A percentile compares a stretch with the other conserved stretches of the same genome.
These are phyloP conservation scores for Phylloscopus whistleri DNA, from an alignment of 2,113 vertebrate genomes.

Conservation along the genomic window DNA sequence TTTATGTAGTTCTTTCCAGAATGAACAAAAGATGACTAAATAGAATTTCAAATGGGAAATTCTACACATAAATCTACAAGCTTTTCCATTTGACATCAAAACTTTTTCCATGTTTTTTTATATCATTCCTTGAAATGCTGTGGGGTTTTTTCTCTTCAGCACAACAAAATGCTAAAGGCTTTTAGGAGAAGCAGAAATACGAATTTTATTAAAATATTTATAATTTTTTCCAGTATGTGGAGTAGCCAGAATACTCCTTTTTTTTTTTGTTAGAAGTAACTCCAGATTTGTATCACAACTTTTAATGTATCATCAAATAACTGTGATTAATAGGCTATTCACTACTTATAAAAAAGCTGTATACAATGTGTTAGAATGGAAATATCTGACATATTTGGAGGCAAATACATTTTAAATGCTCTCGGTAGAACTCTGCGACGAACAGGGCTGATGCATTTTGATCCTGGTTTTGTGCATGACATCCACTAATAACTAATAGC, in stretches of 20 bases:
- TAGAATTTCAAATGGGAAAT: slow-evolving; percentile 11
- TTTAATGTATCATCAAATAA: neutral
- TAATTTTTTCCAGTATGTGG: neutral
- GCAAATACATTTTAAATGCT: neutral
- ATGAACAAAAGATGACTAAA: neutral
- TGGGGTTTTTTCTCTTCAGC: neutral
- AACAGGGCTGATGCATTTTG: neutral
- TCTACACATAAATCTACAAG: slow-evolving; percentile 31
- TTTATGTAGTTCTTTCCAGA: neutral
- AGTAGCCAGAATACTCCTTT: neutral
- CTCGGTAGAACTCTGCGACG: neutral
- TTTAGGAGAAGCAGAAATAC: neutral
- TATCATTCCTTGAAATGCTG: neutral
- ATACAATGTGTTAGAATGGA: neutral
- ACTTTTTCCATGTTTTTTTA: neutral
- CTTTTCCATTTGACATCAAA: slow-evolving; percentile 12
- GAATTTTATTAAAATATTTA: neutral
- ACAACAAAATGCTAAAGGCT: neutral
- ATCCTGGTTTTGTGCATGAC: neutral
- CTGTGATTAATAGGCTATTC: neutral
- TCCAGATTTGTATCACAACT: neutral
- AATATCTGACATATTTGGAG: neutral
- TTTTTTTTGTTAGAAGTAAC: neutral
- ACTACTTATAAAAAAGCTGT: neutral
- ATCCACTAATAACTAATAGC: neutral